These are phyloP conservation scores for Ctenochaetus hawaiiensis DNA, from an alignment of 2,797 vertebrate genomes.

Conservation along the genomic window DNA sequence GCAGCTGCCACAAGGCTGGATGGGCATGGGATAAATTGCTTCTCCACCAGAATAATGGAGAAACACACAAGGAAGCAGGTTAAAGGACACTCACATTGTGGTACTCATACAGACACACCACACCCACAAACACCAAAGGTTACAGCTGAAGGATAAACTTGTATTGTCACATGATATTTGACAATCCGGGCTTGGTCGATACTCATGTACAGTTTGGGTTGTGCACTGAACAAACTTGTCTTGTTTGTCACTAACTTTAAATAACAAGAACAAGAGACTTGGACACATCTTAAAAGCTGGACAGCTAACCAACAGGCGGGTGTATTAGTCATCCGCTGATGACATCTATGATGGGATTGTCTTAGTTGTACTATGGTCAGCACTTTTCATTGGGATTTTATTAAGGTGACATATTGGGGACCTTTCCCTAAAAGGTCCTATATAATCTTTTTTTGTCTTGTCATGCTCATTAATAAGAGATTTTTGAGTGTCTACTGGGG, in stretches of 20 bases:
- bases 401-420: constrained; percentile 24
- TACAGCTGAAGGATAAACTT: constrained; percentile 22
- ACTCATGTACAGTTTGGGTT: constrained; percentile 1
- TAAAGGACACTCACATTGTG: constrained; percentile 17
- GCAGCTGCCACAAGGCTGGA: constrained; percentile 67
- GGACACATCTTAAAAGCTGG: neutral
- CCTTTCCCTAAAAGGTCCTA: constrained; percentile 42
- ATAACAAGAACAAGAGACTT: constrained; percentile 3
- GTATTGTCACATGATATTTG: constrained; percentile 21
- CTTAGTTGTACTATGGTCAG: neutral
- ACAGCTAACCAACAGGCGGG: neutral
- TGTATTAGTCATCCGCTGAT: neutral
- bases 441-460: constrained; percentile 45
- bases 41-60: constrained; percentile 52
- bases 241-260: constrained; percentile 16
- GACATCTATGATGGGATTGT: neutral
- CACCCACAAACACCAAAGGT: constrained; percentile 1
- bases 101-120: constrained; percentile 10
- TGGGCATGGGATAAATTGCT: constrained; percentile 60
- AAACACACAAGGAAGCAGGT: constrained; percentile 36
- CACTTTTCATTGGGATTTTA: constrained; percentile 25
- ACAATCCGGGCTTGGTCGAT: constrained; percentile 21
- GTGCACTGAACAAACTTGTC: constrained; percentile 42
- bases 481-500: constrained; percentile 43
- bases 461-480: constrained; percentile 69